Evolutionary conservation across 1,140 invertebrate species (phyloP).

Genomic region (Conus betulinus): DNA sequence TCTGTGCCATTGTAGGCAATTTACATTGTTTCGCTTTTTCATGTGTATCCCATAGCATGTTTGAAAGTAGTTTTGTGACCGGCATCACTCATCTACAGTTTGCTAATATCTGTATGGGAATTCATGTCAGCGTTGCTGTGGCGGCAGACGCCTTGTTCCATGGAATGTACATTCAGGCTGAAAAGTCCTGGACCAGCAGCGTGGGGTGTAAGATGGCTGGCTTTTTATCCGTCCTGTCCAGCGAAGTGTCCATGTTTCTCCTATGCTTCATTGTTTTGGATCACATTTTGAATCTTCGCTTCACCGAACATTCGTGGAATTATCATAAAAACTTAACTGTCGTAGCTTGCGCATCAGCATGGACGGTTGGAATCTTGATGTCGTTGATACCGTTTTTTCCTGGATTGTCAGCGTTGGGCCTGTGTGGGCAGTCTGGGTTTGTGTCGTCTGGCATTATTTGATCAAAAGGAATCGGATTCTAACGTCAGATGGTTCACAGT

Average conservation of each 20-base stretch:
- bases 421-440: not conserved
- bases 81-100: not conserved
- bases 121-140: not conserved
- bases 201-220: not conserved
- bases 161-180: not conserved
- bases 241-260: not conserved
- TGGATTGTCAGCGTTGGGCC: not conserved
- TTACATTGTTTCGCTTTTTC: not conserved
- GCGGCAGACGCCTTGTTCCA: not conserved
- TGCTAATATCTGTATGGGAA: not conserved
- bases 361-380: not conserved
- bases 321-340: not conserved
- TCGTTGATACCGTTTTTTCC: not conserved
- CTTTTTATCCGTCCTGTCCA: not conserved
- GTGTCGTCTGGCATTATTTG: not conserved
- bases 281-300: not conserved
- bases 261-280: not conserved
- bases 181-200: not conserved
- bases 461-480: not conserved
- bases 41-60: too few species aligned
- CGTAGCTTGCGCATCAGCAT: not conserved
- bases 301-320: not conserved
- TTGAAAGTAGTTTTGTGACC: not conserved
- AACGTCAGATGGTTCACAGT: not conserved
- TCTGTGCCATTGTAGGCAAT: slow-evolving; percentile 51